Conservation (phyloP, 2,797 vertebrate species). For the Sebastes wilsoni region DNA sequence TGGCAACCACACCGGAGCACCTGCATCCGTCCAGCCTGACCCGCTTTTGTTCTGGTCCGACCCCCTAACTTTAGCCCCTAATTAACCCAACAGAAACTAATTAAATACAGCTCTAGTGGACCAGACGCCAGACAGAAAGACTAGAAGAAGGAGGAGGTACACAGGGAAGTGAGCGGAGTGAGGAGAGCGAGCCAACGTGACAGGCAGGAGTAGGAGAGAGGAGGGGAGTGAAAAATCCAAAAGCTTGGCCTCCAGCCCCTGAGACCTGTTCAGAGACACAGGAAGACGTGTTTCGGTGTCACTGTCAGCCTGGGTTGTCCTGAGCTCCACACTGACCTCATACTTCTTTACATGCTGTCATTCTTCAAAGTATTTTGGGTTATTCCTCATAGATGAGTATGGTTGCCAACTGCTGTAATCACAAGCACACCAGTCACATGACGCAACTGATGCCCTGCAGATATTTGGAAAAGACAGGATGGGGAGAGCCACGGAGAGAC, state of each 20-base stretch:
- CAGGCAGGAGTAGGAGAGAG: slow-evolving; percentile 31
- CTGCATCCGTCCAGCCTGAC: slow-evolving; percentile 79
- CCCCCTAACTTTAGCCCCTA: slow-evolving; percentile 83
- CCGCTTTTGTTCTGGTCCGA: slow-evolving; percentile 78
- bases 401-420: slow-evolving; percentile 76
- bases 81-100: slow-evolving; percentile 87
- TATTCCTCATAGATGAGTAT: slow-evolving; percentile 31
- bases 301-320: slow-evolving; percentile 20
- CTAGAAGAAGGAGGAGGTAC: slow-evolving; percentile 28
- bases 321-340: slow-evolving; percentile 39
- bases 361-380: slow-evolving; percentile 59
- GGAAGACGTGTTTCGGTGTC: slow-evolving; percentile 12
- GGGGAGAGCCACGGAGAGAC: slow-evolving; percentile 51
- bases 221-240: slow-evolving; percentile 5
- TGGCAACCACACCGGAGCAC: slow-evolving; percentile 77
- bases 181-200: slow-evolving; percentile 49
- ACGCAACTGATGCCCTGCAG: slow-evolving; percentile 75
- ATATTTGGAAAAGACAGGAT: slow-evolving; percentile 73
- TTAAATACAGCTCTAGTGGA: slow-evolving; percentile 82
- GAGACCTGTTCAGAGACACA: slow-evolving; percentile 34
- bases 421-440: slow-evolving; percentile 76
- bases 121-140: slow-evolving; percentile 68
- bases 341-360: slow-evolving; percentile 22
- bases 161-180: slow-evolving; percentile 37
- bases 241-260: slow-evolving; percentile 51